A percentile compares a stretch with the other conserved stretches of the same genome.
These are phyloP conservation scores for Cecidostiba fungosa DNA, from an alignment of 2,888 invertebrate genomes.

Conservation along the genomic window DNA sequence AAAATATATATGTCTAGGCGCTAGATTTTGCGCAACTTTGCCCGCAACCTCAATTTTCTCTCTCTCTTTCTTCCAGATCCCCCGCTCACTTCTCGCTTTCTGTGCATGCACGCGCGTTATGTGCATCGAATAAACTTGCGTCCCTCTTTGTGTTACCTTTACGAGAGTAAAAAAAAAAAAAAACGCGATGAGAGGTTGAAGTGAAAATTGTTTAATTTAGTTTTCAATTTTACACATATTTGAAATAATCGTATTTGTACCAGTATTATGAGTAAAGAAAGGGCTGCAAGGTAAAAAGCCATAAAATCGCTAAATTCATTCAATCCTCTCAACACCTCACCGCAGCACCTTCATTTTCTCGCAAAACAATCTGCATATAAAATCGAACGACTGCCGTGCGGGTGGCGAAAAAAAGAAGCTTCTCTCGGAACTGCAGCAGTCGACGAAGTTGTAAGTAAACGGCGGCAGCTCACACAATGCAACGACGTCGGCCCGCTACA, in stretches of 20 bases:
- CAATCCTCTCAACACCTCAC: too few relatives aligned
- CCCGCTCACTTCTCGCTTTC: neutral
- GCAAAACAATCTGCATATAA: neutral
- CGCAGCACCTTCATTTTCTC: neutral
- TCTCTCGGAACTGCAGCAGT: neutral
- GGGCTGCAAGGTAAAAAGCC: too few relatives aligned
- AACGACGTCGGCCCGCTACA: neutral
- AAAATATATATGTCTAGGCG: constrained; percentile 17
- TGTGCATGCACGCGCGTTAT: neutral
- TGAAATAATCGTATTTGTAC: neutral
- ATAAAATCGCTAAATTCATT: too few relatives aligned
- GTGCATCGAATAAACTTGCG: neutral
- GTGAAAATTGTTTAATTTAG: too few relatives aligned
- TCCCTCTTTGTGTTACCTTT: neutral
- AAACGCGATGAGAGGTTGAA: neutral
- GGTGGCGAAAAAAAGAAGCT: neutral
- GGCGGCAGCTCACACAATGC: neutral
- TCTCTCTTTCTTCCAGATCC: neutral
- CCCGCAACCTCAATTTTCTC: constrained; percentile 48
- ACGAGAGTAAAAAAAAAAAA: neutral
- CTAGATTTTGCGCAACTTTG: constrained; percentile 47
- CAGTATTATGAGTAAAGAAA: too few relatives aligned
- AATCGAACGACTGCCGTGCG: neutral
- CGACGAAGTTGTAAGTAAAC: constrained; percentile 14
- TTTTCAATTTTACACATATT: neutral